These are phyloP conservation scores for Cantharis lateralis DNA, from an alignment of 2,888 invertebrate species.

Conservation along the genomic window DNA sequence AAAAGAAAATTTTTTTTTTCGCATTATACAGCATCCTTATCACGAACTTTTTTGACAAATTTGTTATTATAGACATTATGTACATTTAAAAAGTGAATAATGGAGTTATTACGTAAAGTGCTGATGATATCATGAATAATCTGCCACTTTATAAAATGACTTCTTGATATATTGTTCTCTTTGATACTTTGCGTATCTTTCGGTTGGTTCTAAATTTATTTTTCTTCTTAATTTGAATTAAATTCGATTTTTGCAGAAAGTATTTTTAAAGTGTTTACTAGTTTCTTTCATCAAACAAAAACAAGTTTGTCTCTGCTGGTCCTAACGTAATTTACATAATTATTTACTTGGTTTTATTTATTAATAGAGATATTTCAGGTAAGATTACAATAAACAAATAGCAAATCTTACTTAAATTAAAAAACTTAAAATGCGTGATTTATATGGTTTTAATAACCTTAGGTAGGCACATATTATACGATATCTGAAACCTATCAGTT, in stretches of 20 bases:
- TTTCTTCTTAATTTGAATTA: not conserved
- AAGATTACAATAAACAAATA: not conserved
- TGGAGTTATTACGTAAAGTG: conserved; percentile 43
- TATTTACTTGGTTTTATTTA: not conserved
- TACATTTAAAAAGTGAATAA: conserved; percentile 40
- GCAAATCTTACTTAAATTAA: not conserved
- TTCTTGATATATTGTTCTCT: conserved; percentile 44
- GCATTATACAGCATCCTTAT: not conserved
- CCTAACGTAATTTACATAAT: not conserved
- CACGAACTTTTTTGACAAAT: conserved; percentile 1
- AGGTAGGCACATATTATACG: not conserved
- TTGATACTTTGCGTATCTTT: conserved; percentile 35
- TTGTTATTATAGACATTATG: conserved; percentile 20
- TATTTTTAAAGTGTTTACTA: not conserved
- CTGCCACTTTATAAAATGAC: conserved; percentile 46
- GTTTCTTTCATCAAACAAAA: not conserved
- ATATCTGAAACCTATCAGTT: not conserved
- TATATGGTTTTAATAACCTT: not conserved
- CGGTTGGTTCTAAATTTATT: conserved; percentile 17
- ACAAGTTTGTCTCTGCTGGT: not conserved
- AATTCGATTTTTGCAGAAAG: not conserved
- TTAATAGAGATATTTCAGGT: not conserved
- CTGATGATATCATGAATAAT: conserved; percentile 45
- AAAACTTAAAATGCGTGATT: not conserved
- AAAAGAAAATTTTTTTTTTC: not conserved